A percentile compares a stretch with the other conserved stretches of the same genome.
phyloP scores from a whole-genome alignment of 2,113 vertebrate genomes.

The Saguinus imperator region DNA sequence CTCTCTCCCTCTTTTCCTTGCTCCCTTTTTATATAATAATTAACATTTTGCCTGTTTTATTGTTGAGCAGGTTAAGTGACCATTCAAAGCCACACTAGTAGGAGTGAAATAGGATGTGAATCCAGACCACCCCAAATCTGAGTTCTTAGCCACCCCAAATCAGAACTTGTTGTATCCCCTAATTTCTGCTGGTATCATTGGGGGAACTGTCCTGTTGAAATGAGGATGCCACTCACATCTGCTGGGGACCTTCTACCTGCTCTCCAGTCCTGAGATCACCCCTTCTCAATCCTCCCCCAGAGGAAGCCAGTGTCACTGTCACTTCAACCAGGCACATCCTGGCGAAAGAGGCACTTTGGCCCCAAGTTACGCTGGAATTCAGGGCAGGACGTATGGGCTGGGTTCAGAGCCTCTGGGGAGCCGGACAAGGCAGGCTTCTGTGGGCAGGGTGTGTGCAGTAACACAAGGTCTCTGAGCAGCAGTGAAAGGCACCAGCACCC shows the following conservation, averaged over 20 bases:
- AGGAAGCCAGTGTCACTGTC: neutral
- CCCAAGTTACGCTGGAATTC: no score
- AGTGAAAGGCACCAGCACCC: no score
- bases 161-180: no score
- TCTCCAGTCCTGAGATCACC: neutral
- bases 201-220: neutral
- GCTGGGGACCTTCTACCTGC: neutral
- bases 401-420: neutral
- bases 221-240: neutral
- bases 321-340: neutral
- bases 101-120: neutral
- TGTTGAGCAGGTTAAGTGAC: neutral
- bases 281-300: neutral
- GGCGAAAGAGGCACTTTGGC: neutral
- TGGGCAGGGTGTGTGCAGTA: no score
- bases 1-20: accelerated
- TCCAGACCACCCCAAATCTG: no score
- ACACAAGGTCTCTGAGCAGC: neutral
- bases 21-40: neutral
- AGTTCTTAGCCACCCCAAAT: no score
- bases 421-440: neutral
- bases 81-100: neutral
- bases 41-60: accelerated
- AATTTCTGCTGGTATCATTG: neutral
- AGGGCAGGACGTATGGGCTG: no score